These are phyloP conservation scores for Bubo bubo DNA, from an alignment of 2,113 vertebrate genomes.

Conservation along the genomic window DNA sequence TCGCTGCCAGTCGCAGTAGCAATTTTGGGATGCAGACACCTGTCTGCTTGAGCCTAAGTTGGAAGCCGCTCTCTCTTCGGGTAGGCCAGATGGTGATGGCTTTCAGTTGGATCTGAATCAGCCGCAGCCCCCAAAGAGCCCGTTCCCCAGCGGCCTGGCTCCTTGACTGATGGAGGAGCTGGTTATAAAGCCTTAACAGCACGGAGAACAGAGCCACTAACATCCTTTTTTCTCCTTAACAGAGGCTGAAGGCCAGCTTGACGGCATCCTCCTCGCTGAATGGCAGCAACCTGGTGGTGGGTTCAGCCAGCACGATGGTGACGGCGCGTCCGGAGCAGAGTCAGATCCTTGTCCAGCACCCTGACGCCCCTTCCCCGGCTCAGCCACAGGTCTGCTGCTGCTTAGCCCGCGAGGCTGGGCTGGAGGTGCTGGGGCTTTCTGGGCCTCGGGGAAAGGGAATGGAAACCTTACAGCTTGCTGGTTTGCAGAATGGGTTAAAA, in stretches of 20 bases:
- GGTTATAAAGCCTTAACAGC: background rate
- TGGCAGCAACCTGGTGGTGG: constrained; percentile 77
- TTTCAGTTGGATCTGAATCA: background rate
- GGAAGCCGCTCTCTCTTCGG: background rate
- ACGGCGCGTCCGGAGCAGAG: constrained; percentile 90
- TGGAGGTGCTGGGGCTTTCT: background rate
- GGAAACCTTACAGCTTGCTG: background rate
- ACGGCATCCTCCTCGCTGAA: constrained; percentile 84
- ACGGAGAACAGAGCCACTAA: rapidly evolving
- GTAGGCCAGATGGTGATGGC: background rate
- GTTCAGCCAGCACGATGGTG: constrained; percentile 90
- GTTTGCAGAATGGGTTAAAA: background rate
- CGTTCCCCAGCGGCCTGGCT: rapidly evolving
- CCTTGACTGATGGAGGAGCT: background rate
- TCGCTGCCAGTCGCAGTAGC: background rate
- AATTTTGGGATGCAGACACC: background rate
- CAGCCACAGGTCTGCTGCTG: constrained; percentile 88
- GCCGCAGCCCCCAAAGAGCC: background rate
- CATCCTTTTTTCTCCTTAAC: background rate
- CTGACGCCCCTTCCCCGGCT: constrained; percentile 92
- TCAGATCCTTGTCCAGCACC: constrained; percentile 90
- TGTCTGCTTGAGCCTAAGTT: background rate
- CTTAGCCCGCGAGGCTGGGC: background rate
- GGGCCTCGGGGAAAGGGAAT: background rate
- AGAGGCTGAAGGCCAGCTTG: constrained; percentile 94